Evolutionary conservation across 2,888 invertebrate genomes (phyloP).

Genomic region (Perithous albicinctus): DNA sequence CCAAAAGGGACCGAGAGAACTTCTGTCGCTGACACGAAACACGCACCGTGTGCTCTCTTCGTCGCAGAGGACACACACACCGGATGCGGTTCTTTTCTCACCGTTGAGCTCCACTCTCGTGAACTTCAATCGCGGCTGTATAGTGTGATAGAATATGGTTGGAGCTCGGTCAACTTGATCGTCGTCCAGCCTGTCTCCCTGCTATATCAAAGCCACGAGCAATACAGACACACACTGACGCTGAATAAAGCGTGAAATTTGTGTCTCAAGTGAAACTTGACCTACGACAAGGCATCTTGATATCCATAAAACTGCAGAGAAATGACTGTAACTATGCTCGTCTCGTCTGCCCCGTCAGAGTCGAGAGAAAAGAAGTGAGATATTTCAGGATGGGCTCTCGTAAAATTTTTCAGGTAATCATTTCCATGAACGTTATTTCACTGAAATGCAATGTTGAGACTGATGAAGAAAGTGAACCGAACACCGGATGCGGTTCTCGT

Average conservation of each 20-base stretch:
- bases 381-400: background rate
- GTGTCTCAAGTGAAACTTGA: conserved; percentile 28
- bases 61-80: conserved; percentile 51
- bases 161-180: conserved; percentile 11
- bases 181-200: conserved; percentile 19
- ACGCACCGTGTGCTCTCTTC: conserved; percentile 54
- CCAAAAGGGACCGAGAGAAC: conserved; percentile 68
- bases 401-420: background rate
- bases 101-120: conserved; percentile 47
- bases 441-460: conserved; percentile 1
- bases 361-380: conserved; percentile 53
- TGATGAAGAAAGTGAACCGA: conserved; percentile 28
- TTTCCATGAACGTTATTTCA: conserved; percentile 8
- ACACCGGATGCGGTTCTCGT: conserved; percentile 45
- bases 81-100: conserved; percentile 68
- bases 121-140: conserved; percentile 55
- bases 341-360: conserved; percentile 39
- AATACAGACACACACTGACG: background rate
- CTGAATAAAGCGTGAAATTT: conserved; percentile 1
- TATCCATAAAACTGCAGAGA: conserved; percentile 15
- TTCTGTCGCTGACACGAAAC: conserved; percentile 67
- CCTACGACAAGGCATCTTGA: conserved; percentile 10
- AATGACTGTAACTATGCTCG: conserved; percentile 3
- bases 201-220: conserved; percentile 5
- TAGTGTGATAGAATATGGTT: background rate